These are phyloP conservation scores for Calosoma granatense DNA, from an alignment of 1,140 invertebrate species.

Conservation along the genomic window DNA sequence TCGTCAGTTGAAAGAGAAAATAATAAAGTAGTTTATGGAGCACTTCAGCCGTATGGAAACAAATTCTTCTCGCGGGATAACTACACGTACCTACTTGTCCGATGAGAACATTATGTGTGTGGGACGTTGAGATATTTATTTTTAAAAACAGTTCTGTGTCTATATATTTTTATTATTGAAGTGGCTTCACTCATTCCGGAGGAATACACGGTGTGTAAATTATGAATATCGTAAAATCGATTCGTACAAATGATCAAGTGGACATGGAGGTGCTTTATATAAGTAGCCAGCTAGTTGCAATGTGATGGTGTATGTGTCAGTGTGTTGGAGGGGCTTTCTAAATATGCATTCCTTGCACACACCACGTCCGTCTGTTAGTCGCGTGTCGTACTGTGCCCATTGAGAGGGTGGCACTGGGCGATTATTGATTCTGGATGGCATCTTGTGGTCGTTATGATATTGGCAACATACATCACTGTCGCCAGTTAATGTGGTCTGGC, in stretches of 20 bases:
- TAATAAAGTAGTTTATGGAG: slow-evolving; percentile 6
- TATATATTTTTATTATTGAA: no score
- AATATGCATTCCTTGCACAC: not conserved
- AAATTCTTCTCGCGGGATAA: not conserved
- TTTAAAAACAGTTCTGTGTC: no score
- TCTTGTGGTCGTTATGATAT: slow-evolving; percentile 17
- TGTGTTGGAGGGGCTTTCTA: no score
- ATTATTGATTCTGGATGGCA: slow-evolving; percentile 19
- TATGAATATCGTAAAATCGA: no score
- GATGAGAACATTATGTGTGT: not conserved
- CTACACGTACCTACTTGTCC: not conserved
- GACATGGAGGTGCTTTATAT: no score
- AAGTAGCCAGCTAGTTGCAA: no score
- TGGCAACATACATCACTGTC: slow-evolving; percentile 23
- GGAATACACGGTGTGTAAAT: no score
- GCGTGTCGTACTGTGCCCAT: no score
- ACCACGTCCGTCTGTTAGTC: not conserved
- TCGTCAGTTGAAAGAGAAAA: slow-evolving; percentile 5
- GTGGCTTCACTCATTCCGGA: no score
- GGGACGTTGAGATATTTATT: not conserved
- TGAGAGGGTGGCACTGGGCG: not conserved
- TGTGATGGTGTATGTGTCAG: no score
- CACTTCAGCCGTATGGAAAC: not conserved
- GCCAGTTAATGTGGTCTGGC: slow-evolving; percentile 13
- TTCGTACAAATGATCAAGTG: no score